These are phyloP conservation scores for Andrena dorsata DNA, from an alignment of 2,888 invertebrate genomes.

Conservation along the genomic window DNA sequence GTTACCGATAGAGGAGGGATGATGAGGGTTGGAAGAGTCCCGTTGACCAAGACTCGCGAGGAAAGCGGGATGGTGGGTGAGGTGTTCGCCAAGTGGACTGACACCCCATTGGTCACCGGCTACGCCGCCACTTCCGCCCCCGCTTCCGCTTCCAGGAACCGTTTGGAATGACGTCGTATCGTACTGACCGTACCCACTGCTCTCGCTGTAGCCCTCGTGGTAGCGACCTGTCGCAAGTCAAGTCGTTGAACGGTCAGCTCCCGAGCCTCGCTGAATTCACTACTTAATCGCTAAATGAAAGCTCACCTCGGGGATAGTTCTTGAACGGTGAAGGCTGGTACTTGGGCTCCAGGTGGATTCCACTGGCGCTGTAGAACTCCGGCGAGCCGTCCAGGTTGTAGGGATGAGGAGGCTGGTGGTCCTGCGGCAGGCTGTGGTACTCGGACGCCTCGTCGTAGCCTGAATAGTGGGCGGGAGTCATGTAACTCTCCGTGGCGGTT, in stretches of 20 bases:
- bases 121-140: conserved; percentile 81
- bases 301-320: conserved; percentile 90
- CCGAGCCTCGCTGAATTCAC: neutral
- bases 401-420: conserved; percentile 86
- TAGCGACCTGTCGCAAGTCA: conserved; percentile 78
- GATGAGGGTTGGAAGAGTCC: conserved; percentile 82
- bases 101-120: conserved; percentile 86
- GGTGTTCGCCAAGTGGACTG: conserved; percentile 84
- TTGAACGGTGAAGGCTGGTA: conserved; percentile 90
- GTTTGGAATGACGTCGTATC: conserved; percentile 91
- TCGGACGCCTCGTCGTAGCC: conserved; percentile 87
- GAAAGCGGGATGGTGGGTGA: conserved; percentile 87
- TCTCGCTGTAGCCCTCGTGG: conserved; percentile 85
- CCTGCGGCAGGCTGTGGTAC: conserved; percentile 86
- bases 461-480: conserved; percentile 83
- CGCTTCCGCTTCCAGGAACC: conserved; percentile 88
- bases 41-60: conserved; percentile 84
- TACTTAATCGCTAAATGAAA: neutral
- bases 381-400: conserved; percentile 89
- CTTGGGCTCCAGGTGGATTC: conserved; percentile 88
- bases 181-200: conserved; percentile 87
- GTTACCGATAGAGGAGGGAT: conserved; percentile 81
- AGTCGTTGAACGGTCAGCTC: neutral
- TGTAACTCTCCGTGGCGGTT: conserved; percentile 80
- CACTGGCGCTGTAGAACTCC: conserved; percentile 90